Evolutionary conservation across 2,888 invertebrate species (phyloP), one percentile per base, ranked within the genome.

Genomic region (Octonoba sinensis): DNA sequence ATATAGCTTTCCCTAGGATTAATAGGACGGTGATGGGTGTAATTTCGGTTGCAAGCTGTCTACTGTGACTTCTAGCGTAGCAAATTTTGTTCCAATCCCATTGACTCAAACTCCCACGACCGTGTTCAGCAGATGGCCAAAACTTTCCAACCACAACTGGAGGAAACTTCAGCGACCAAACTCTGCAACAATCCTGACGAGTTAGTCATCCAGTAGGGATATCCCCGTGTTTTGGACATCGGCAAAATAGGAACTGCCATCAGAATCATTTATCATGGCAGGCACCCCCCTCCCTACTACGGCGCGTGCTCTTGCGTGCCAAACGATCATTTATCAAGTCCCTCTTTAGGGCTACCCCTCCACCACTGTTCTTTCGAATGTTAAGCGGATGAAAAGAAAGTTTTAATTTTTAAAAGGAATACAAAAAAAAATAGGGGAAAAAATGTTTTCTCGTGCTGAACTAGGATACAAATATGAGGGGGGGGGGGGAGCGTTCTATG

Each of bases 261-360:
- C 54, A 36, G 71, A 78, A 78, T 72, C 78, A 78, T 78, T 78
- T 78, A 78, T 78, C 78, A 78, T 71, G 46, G 24, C 15, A 12
- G n/a, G 20, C 36, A 15, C 44, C 51, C 60, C 46, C 27, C 67
- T 44, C 51, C 44, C 62, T 20, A 57, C 62, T 65, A n/a, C 36
- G 78, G 71, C 71, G 71, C 78, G 71, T 78, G 71, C 78, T 78
- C 62, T 71, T 78, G 78, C 78, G 78, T 78, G 78, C 78, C 78
- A 78, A 72, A 65, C 78, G 49, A 72, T 78, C 78, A 78, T 78
- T 78, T 78, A 78, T 78, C 78, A 78, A 78, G 78, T 71, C 72
- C 78, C 78, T 78, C 78, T 78, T 78, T 78, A 71, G 71, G 57
- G n/a, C 27, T 12, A 24, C 57, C 64, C 44, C 62, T 49, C 78